A percentile compares a stretch with the other conserved stretches of the same genome.
phyloP scores from a whole-genome alignment of 2,797 vertebrate species.

The Alosa sapidissima region DNA sequence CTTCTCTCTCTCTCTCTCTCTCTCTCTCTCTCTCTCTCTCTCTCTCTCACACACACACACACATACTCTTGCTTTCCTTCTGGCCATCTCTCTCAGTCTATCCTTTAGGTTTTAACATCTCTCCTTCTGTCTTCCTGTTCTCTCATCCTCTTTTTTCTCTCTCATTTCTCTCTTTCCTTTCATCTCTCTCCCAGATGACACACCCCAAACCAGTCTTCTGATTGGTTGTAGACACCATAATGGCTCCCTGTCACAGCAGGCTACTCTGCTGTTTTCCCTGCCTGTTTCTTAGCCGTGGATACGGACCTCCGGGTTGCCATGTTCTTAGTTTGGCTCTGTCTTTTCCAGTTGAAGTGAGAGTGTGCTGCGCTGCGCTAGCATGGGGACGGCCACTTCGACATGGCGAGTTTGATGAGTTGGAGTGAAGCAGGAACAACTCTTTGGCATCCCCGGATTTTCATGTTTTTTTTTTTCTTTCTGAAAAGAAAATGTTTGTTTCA shows the following conservation, averaged over 20 bases:
- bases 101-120: background rate
- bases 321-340: background rate
- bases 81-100: too few species aligned
- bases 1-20: background rate
- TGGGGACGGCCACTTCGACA: background rate
- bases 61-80: too few species aligned
- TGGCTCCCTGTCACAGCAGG: background rate
- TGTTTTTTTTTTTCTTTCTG: background rate
- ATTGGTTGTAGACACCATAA: background rate
- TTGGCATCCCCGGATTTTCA: background rate
- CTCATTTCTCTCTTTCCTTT: background rate
- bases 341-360: background rate
- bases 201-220: background rate
- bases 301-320: background rate
- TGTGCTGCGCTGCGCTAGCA: background rate
- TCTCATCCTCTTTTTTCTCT: background rate
- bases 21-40: background rate
- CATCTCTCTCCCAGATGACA: background rate
- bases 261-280: background rate
- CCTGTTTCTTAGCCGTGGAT: background rate
- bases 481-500: conserved; percentile 10
- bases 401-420: background rate
- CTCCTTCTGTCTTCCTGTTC: background rate
- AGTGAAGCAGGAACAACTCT: background rate
- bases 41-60: background rate